Evolutionary conservation across 2,113 vertebrate genomes (phyloP).

Genomic region (Paraplagusia blochii): DNA sequence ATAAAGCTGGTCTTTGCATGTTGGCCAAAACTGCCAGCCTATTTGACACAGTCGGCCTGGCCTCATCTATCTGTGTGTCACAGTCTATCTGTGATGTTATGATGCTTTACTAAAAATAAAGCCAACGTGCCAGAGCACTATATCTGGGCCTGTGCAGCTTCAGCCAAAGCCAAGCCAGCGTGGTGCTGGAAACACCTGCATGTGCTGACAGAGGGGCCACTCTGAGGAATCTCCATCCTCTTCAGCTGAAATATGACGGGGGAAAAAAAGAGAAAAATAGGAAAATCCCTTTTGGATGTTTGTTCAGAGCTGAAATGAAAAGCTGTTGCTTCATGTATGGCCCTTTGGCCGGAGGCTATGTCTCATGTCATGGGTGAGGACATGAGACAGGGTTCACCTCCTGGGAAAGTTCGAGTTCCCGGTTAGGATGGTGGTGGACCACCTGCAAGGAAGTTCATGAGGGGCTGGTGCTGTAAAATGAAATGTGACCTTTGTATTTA

Average conservation of each 20-base stretch:
- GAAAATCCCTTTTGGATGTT: not conserved
- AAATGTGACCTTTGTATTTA: too few relatives aligned
- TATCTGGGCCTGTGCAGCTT: conserved; percentile 45
- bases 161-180: conserved; percentile 25
- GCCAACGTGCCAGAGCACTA: conserved; percentile 37
- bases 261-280: not conserved
- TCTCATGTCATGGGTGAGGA: too few relatives aligned
- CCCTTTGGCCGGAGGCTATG: too few relatives aligned
- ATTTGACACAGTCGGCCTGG: conserved; percentile 27
- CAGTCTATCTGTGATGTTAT: conserved; percentile 32
- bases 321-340: too few relatives aligned
- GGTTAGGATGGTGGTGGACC: too few relatives aligned
- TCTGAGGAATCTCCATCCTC: not conserved
- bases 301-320: too few relatives aligned
- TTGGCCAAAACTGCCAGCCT: conserved; percentile 5
- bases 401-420: too few relatives aligned
- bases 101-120: conserved; percentile 66
- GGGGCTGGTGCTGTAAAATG: too few relatives aligned
- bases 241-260: too few relatives aligned
- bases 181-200: conserved; percentile 37
- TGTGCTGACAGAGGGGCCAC: conserved; percentile 32
- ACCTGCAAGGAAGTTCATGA: too few relatives aligned
- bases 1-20: conserved; percentile 8
- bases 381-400: too few relatives aligned
- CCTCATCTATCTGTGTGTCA: not conserved